A percentile compares a stretch with the other conserved stretches of the same genome.
phyloP scores from a whole-genome alignment of 2,888 invertebrate genomes.

The Dynastes tityus region DNA sequence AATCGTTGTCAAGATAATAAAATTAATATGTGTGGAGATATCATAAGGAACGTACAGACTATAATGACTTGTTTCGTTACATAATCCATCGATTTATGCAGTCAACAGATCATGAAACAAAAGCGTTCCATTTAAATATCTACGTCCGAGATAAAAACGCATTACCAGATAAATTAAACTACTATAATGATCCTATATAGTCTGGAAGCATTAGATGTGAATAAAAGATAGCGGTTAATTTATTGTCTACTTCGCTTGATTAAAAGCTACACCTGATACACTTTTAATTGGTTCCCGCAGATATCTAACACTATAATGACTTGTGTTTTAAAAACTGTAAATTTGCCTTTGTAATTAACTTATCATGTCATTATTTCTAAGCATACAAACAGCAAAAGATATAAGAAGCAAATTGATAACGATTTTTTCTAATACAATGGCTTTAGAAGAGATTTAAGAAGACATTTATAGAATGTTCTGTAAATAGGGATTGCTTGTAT shows the following conservation, averaged over 20 bases:
- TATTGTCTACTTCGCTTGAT: slow-evolving; percentile 18
- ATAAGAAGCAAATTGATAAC: too few species aligned
- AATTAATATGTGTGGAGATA: slow-evolving; percentile 33
- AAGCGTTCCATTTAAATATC: slow-evolving; percentile 39
- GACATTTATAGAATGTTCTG: too few species aligned
- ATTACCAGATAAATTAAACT: slow-evolving; percentile 40
- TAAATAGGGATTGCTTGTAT: too few species aligned
- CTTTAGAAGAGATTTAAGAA: too few species aligned
- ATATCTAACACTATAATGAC: not conserved
- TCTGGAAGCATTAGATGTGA: slow-evolving; percentile 33
- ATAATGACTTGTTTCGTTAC: slow-evolving; percentile 4
- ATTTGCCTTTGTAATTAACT: too few species aligned
- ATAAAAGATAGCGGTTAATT: slow-evolving; percentile 34
- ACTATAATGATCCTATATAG: slow-evolving; percentile 24
- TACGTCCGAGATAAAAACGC: slow-evolving; percentile 30
- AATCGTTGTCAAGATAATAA: slow-evolving; percentile 42
- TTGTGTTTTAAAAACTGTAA: not conserved
- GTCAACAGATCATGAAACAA: slow-evolving; percentile 40
- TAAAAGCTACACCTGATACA: not conserved
- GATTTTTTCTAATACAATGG: too few species aligned
- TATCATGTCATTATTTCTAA: too few species aligned
- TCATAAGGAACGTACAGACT: not conserved
- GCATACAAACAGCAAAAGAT: too few species aligned
- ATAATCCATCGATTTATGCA: slow-evolving; percentile 36
- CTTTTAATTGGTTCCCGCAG: slow-evolving; percentile 11